phyloP scores from a whole-genome alignment of 2,113 vertebrate genomes.

The Synodontis membranacea region DNA sequence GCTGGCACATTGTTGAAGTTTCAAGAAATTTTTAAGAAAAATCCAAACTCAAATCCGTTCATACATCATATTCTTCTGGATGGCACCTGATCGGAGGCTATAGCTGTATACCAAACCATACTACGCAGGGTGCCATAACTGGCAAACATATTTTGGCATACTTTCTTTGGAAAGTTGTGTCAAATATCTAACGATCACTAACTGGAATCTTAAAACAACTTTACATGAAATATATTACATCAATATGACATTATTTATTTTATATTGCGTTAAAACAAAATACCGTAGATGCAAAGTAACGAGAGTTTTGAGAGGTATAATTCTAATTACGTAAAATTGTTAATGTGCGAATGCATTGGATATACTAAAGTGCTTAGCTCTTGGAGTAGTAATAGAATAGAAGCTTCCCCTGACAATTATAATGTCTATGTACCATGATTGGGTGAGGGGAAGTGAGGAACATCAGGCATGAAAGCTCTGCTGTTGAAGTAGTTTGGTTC shows the following conservation, averaged over 20 bases:
- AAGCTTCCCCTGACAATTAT: not conserved
- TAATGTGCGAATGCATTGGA: not conserved
- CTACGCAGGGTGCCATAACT: not conserved
- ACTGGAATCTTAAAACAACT: not conserved
- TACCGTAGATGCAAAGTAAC: not conserved
- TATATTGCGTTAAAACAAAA: not conserved
- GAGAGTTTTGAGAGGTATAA: not conserved
- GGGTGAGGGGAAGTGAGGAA: slow-evolving; percentile 38
- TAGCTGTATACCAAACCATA: not conserved
- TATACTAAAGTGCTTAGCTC: not conserved
- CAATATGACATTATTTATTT: not conserved
- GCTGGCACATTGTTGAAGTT: not conserved
- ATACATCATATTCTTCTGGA: not conserved
- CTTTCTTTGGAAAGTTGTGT: not conserved
- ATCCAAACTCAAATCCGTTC: not conserved
- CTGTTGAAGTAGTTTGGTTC: slow-evolving; percentile 66
- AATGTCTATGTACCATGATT: slow-evolving; percentile 20
- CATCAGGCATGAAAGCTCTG: slow-evolving; percentile 65
- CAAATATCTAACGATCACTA: not conserved
- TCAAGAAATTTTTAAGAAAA: not conserved
- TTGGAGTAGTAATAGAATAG: not conserved
- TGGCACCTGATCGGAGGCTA: not conserved
- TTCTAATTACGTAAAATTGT: not conserved
- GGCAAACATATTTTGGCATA: not conserved
- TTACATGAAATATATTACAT: not conserved